A percentile compares a stretch with the other conserved stretches of the same genome.
These are phyloP conservation scores for Drosophila leontia DNA, from an alignment of 1,140 invertebrate genomes.

Conservation along the genomic window DNA sequence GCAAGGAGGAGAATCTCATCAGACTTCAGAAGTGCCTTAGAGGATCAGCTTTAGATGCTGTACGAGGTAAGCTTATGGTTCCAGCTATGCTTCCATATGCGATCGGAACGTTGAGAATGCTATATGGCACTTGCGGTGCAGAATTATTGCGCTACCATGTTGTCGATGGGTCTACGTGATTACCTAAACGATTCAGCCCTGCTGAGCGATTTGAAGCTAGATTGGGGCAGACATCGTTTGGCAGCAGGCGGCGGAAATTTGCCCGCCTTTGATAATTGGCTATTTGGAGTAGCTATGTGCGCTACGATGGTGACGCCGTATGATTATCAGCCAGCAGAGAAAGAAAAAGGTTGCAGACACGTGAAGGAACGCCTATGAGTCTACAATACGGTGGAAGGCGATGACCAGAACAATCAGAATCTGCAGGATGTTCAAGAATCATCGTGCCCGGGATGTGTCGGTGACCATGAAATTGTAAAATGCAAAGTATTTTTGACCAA, in stretches of 20 bases:
- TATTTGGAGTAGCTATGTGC: neutral
- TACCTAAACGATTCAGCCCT: neutral
- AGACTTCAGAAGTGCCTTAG: neutral
- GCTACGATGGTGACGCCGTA: neutral
- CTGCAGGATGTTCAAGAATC: neutral
- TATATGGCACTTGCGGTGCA: neutral
- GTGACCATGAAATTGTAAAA: neutral
- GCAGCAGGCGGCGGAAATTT: neutral
- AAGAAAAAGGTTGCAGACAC: neutral
- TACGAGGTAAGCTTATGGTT: slow-evolving; percentile 2
- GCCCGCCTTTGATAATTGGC: neutral
- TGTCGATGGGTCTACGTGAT: neutral
- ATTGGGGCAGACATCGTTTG: slow-evolving; percentile 4
- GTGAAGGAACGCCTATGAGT: neutral
- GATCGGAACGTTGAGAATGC: slow-evolving; percentile 9
- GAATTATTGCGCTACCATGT: neutral
- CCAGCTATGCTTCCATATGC: slow-evolving; percentile 1
- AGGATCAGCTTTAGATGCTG: neutral
- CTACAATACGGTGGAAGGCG: neutral
- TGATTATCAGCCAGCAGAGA: neutral
- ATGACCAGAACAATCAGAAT: neutral
- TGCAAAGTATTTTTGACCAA: neutral
- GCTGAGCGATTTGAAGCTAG: slow-evolving; percentile 11
- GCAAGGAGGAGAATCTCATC: neutral
- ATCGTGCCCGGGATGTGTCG: neutral